Percentiles rank a stretch among this genome's conserved stretches.
These are phyloP conservation scores for Rhopalosiphum padi DNA, from an alignment of 1,140 invertebrate genomes.

Conservation along the genomic window DNA sequence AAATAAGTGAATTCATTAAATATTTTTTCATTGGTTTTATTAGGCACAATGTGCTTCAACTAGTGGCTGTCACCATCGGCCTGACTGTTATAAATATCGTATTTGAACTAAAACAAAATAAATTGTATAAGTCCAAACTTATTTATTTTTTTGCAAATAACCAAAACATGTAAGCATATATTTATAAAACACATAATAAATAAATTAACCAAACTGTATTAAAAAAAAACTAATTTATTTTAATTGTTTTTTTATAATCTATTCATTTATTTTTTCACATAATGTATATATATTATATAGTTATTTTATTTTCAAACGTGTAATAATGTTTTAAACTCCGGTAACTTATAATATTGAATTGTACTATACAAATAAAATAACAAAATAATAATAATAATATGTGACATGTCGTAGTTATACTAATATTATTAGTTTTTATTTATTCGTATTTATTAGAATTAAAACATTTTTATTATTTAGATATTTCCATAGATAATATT, in stretches of 20 bases:
- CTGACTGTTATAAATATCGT: neutral
- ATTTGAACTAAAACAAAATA: neutral
- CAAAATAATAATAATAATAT: neutral
- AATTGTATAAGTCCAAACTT: neutral
- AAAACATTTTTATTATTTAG: neutral
- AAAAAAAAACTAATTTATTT: neutral
- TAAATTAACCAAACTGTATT: too few relatives aligned
- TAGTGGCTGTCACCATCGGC: neutral
- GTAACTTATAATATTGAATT: neutral
- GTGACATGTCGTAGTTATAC: too few relatives aligned
- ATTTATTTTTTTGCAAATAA: neutral
- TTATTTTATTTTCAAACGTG: neutral
- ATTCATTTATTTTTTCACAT: neutral
- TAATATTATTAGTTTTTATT: neutral
- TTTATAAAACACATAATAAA: neutral
- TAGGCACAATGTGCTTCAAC: neutral
- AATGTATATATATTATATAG: neutral
- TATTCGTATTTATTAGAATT: neutral
- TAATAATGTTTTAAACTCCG: neutral
- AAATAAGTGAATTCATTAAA: neutral
- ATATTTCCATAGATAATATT: neutral
- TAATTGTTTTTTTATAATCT: neutral
- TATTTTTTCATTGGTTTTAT: conserved; percentile 20
- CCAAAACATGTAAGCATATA: neutral
- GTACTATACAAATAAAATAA: neutral